phyloP scores from a whole-genome alignment of 2,888 invertebrate genomes.

The Dolichopus griseipennis region DNA sequence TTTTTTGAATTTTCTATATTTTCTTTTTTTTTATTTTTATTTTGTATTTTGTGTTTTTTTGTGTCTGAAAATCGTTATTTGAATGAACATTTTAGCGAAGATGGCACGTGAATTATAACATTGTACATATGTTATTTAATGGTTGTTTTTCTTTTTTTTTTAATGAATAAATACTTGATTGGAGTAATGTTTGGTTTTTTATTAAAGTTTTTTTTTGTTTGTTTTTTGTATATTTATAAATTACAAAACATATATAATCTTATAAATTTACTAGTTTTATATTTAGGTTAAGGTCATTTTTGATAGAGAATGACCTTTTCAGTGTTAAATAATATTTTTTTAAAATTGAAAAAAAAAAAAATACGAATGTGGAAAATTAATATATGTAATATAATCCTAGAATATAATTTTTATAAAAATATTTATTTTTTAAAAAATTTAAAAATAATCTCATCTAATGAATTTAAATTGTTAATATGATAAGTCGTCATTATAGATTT shows the following conservation, averaged over 20 bases:
- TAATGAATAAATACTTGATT: no score
- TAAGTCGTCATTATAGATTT: no score
- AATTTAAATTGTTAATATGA: no score
- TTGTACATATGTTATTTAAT: background rate
- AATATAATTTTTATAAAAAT: background rate
- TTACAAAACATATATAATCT: background rate
- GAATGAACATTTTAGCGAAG: background rate
- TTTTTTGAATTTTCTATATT: background rate
- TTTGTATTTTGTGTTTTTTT: no score
- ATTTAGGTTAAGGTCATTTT: slow-evolving; percentile 9
- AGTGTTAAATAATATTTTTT: background rate
- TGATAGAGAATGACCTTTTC: background rate
- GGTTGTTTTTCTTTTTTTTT: background rate
- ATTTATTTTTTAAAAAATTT: no score
- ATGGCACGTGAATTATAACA: slow-evolving; percentile 5
- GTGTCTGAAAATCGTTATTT: no score
- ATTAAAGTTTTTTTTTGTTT: background rate
- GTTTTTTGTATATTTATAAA: background rate
- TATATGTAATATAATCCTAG: background rate
- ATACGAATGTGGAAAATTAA: no score
- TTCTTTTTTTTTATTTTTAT: no score
- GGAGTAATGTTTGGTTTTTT: no score
- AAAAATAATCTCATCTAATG: no score
- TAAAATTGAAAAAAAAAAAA: background rate
- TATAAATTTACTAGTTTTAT: slow-evolving; percentile 4